Base-by-base conservation (phyloP, 2,888 invertebrate genomes). In the Chrysomela aeneicollis region DNA sequence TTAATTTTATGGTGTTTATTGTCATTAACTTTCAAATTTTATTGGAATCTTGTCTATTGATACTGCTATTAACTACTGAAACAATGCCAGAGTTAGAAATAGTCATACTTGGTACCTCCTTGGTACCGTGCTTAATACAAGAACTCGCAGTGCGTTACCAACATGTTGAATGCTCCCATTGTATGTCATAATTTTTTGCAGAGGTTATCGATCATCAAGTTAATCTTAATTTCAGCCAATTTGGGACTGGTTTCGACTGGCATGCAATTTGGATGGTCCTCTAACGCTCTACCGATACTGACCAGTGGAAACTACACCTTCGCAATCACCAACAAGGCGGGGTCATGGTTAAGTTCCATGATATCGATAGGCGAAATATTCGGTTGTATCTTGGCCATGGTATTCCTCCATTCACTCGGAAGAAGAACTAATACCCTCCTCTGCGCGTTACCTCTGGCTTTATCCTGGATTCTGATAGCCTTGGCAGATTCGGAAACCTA, bases 381-480 rank as follows among this genome's bases (percentile, higher is more conserved):
- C 32, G 89, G 89, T 35, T 88, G 87, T 17, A 79, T 88, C 15
- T 82, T 88, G 15, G 86, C 89, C 12, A 89, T 88, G 10, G 84
- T 88, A 74, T 82, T 87, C 61, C 88, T 89, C 55, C 89, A 90
- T 78, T 83, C 83, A 68, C 84, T 88, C 64, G 91, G 90, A 26
- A 84, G 90, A 12, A 90, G 89, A 77, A 85, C 83, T 2, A 86
- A 88, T 21, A 82, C 90, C 8, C 82, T 89, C 18, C 77, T 87
- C 35, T 85, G 87, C n/a, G 87, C 88, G 0, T 73, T 89, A 2
- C 88, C 89, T 0, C 86, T 89, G 72, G 85, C 87, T 66, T 58
- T 87, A 37, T 87, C 89, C 64, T 90, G 90, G 90, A 79, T 89
- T 42, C 80, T 89, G 71, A 85, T 89, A 69, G 87, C 88, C 64